These are phyloP conservation scores for Acrocera orbiculus DNA, from an alignment of 2,888 invertebrate genomes.

Conservation along the genomic window DNA sequence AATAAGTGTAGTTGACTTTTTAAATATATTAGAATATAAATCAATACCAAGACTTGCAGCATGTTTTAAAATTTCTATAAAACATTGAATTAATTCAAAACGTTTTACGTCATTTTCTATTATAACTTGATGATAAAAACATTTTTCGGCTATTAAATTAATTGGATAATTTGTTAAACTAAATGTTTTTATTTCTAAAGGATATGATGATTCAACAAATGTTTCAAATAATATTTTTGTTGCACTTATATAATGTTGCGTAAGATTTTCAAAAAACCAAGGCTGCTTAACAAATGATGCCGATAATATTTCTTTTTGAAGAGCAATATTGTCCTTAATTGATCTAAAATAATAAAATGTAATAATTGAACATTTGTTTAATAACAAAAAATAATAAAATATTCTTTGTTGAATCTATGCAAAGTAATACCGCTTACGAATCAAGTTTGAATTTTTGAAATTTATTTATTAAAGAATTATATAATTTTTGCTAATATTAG, in stretches of 20 bases:
- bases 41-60: slow-evolving; percentile 18
- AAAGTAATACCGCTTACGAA: too few relatives aligned
- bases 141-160: slow-evolving; percentile 17
- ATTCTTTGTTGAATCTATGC: background rate
- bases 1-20: slow-evolving; percentile 15
- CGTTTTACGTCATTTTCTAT: background rate
- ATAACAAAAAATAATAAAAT: background rate
- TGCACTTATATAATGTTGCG: slow-evolving; percentile 15
- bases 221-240: background rate
- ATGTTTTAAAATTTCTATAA: slow-evolving; percentile 18
- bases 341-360: slow-evolving; percentile 13
- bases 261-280: slow-evolving; percentile 18
- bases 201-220: background rate
- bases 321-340: slow-evolving; percentile 18
- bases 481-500: too few relatives aligned
- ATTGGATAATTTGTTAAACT: slow-evolving; percentile 14
- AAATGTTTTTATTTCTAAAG: slow-evolving; percentile 13
- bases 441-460: too few relatives aligned
- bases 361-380: background rate
- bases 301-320: slow-evolving; percentile 23
- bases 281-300: slow-evolving; percentile 23
- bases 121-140: slow-evolving; percentile 7
- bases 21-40: slow-evolving; percentile 16
- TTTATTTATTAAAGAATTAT: too few relatives aligned
- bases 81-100: slow-evolving; percentile 13